Base-by-base conservation (phyloP, 1,140 invertebrate species). In the Bilobella aurantiaca region DNA sequence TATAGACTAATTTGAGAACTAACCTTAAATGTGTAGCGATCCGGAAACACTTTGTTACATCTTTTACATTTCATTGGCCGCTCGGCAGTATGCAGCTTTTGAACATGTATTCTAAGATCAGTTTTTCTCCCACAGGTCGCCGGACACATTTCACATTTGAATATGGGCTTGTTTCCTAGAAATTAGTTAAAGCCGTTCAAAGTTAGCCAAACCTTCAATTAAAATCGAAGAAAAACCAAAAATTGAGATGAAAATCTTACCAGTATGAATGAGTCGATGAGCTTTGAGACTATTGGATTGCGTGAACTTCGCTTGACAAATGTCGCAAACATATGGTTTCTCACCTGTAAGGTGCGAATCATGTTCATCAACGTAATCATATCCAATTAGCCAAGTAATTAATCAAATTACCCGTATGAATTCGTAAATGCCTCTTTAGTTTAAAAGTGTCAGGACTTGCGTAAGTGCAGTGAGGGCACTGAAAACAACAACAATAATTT, bases 401-500 rank as follows among this genome's bases (percentile, higher is more conserved):
- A 27, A 16, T 57, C 5, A 25, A 14, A 81, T 0, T n/a, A n/a
- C n/a, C n/a, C n/a, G 84, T 85, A 69, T 85, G 84, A 61, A 83
- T 84, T 32, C 84, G 71, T 32, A 85, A 72, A 76, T 85, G 84
- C 21, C 84, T 73, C 74, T 85, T 85, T 21, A 98, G 79, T 79
- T 98, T 98, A 77, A 97, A 98, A 16, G 94, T 96, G 78, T 98
- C 95, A 3, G 94, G 94, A 75, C 91, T 96, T 21, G 95, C 94
- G 75, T 98, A 98, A 1, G 91, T 95, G 80, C 95, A 98, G 78
- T 97, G 91, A 0, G 90, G 89, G 77, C 95, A 98, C 85, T 91
- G 58, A 66, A 68, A 69, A 1, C 28, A 58, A 63, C 12, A 47
- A 62, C 63, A 59, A 58, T 53, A 32, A 29, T 64, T 2, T 46